phyloP scores from a whole-genome alignment of 92 coral and sea anemone genomes.

The Palythoa heliodiscus region DNA sequence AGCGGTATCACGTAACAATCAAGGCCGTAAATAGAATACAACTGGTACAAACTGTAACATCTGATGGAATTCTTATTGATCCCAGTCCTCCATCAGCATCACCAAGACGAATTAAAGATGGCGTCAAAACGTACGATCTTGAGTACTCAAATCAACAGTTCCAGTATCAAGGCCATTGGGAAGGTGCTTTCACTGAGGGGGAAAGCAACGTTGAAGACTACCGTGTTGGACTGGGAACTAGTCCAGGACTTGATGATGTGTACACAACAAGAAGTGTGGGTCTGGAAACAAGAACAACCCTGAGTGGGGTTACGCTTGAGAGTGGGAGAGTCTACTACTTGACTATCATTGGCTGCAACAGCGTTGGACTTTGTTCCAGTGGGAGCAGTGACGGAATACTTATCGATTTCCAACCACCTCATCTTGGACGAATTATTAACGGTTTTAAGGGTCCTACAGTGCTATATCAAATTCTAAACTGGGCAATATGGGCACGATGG shows the following conservation, averaged over 20 bases:
- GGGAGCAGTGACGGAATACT: constrained; percentile 94
- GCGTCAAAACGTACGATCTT: constrained; percentile 68
- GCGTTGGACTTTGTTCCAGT: constrained; percentile 91
- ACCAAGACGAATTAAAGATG: constrained; percentile 81
- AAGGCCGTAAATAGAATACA: constrained; percentile 84
- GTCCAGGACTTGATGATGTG: constrained; percentile 69
- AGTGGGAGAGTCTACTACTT: constrained; percentile 85
- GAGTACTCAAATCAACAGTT: constrained; percentile 79
- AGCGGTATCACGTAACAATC: constrained; percentile 88
- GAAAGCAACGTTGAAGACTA: constrained; percentile 90
- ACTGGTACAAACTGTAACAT: constrained; percentile 62
- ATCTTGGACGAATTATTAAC: constrained; percentile 77
- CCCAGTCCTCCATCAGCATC: constrained; percentile 84
- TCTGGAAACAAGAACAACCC: constrained; percentile 55
- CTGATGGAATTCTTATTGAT: constrained; percentile 93
- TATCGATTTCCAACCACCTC: constrained; percentile 91
- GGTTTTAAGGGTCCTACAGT: constrained; percentile 82
- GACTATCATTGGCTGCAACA: constrained; percentile 87
- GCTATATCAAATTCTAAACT: constrained; percentile 83
- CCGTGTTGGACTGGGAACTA: constrained; percentile 83
- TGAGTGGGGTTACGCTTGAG: constrained; percentile 68
- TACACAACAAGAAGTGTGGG: constrained; percentile 65
- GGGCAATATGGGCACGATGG: constrained; percentile 98
- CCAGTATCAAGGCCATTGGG: constrained; percentile 90
- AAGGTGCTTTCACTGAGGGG: constrained; percentile 89